phyloP scores from a whole-genome alignment of 2,797 vertebrate genomes.

The Hozukius guyotensis region DNA sequence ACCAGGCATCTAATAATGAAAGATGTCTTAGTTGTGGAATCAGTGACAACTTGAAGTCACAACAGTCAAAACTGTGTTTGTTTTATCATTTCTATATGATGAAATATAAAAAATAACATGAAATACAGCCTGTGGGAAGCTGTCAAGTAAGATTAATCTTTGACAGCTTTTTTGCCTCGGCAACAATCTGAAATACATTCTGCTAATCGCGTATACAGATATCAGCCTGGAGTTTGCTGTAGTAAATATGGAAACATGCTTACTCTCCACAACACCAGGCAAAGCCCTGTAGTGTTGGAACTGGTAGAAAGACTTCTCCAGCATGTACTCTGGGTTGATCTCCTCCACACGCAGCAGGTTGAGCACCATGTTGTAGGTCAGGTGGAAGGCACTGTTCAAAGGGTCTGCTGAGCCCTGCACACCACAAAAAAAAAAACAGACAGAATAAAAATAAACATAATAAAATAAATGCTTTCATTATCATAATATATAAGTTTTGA shows the following conservation, averaged over 20 bases:
- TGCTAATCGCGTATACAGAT: neutral
- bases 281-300: conserved; percentile 98
- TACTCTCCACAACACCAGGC: conserved; percentile 95
- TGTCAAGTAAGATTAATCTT: neutral
- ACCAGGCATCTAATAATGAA: neutral
- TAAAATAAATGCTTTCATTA: neutral
- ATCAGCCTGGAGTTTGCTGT: neutral
- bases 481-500: neutral
- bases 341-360: conserved; percentile 97
- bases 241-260: conserved; percentile 60
- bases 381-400: conserved; percentile 95
- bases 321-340: conserved; percentile 98
- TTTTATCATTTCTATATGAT: neutral
- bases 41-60: neutral
- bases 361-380: conserved; percentile 98
- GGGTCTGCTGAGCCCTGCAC: conserved; percentile 93
- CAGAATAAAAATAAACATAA: neutral
- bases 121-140: neutral
- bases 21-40: neutral
- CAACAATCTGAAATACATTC: too few relatives aligned
- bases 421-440: neutral
- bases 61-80: neutral
- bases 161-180: too few relatives aligned
- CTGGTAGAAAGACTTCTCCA: conserved; percentile 98
- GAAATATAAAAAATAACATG: neutral